Base-by-base conservation (phyloP, 1,140 invertebrate species). In the Pachyrhynchus sulphureomaculatus region DNA sequence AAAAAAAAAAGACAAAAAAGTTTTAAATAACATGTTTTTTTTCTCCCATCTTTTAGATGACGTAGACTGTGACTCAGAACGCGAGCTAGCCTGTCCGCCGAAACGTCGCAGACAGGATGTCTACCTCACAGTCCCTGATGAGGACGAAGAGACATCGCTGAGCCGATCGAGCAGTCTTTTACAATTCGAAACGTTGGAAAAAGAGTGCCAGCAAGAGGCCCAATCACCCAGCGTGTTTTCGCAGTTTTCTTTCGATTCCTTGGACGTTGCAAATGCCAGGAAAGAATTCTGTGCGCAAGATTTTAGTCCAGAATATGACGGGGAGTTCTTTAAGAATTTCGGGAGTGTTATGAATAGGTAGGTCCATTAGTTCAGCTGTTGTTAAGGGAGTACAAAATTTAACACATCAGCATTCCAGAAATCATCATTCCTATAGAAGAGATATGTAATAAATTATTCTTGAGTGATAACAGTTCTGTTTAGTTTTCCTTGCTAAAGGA, bases 141-240 rank as follows among this genome's bases (percentile, higher is more conserved):
- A 83, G 72, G 69, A 74, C 8, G 78, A 83, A 74, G 77, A 79
- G 44, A 81, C 82, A n/a, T 75, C 84, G 68, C 73, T 86, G 4
- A 85, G 83, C 52, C 82, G 89, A 41, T 89, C 88, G 20, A 89
- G 87, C 34, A 90, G 88, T 51, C 78, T 92, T 21, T 78, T 91
- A 20, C 89, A 91, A 73, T 92, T 92, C 72, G 90, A 92, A 74
- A 89, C 84, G 0, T 76, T 92, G 45, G 88, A 90, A 68, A 81
- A 85, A 61, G 87, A 86, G 32, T 89, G 85, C 68, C 82, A 81
- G 57, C 68, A 74, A 13, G 73, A 67, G n/a, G 72, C 61, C 29
- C 72, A 71, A 52, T 82, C 83, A 6, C 82, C 82, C 0, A 72
- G 75, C 34, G 65, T 75, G 4, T 71, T 73, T 41, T 81, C 80